Base-by-base conservation (phyloP, 2,888 invertebrate genomes). In the Tetrapedia diversipes region DNA sequence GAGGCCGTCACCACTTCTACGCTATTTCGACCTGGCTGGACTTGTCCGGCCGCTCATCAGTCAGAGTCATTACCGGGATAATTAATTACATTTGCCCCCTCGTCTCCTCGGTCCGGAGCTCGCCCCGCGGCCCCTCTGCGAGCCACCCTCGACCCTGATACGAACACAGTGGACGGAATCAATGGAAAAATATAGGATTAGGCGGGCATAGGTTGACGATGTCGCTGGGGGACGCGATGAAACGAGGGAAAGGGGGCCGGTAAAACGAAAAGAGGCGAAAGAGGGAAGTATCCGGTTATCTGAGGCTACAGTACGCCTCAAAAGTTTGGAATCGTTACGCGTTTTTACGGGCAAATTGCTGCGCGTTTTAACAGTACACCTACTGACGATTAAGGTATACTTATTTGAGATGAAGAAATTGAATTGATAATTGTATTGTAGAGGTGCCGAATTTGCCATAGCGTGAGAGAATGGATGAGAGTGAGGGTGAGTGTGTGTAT, bases 1-100 rank as follows among this genome's bases (percentile, higher is more conserved):
- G 80, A 82, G 88, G 83, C 90, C 89, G 86, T 91, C 90, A 86
- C 89, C 90, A 88, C 88, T 87, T 85, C 86, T 88, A 83, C 83
- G 89, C 90, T 90, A 90, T 91, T 91, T 88, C 91, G 89, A 90
- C 89, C 90, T 88, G 88, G 89, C 90, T 89, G 91, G 91, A 91
- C 91, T 91, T 91, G 91, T 91, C 91, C 91, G 89, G 90, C 89
- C 90, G 91, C 93, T 93, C 93, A 93, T 93, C 93, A 94, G 93
- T 93, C 93, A 93, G 94, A 94, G 93, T 94, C 94, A 94, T 94
- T 94, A 93, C 92, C 88, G 93, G 93, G 93, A 93, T 93, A 93
- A 93, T 93, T 94, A 93, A 93, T 94, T 94, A 94, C 94, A 93
- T 93, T 94, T 93, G 93, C 93, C 93, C 91, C 90, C 89, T 92